phyloP scores from a whole-genome alignment of 2,113 vertebrate genomes.

The Notarius quadriscutis region DNA sequence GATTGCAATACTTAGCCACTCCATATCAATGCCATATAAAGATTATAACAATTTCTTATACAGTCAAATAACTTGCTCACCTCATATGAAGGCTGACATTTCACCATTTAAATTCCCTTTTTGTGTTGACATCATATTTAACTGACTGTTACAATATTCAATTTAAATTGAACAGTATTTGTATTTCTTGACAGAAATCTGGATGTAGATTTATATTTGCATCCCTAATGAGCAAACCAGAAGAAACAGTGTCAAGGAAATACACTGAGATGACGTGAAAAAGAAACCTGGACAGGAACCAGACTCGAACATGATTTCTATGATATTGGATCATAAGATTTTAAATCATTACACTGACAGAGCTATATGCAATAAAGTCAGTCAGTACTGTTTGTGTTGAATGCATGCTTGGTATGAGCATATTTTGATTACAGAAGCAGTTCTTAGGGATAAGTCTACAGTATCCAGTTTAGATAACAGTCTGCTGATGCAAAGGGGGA shows the following conservation, averaged over 20 bases:
- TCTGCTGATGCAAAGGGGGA: neutral
- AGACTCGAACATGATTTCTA: neutral
- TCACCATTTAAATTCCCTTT: neutral
- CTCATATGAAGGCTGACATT: neutral
- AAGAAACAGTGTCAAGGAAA: neutral
- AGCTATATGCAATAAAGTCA: neutral
- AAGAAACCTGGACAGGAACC: neutral
- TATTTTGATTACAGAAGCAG: neutral
- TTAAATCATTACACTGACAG: neutral
- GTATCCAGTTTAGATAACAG: neutral
- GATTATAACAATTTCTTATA: neutral
- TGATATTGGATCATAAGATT: neutral
- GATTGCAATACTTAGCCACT: neutral
- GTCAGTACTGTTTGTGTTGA: neutral
- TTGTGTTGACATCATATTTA: neutral
- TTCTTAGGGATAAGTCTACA: neutral
- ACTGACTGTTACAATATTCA: neutral
- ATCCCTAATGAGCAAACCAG: neutral
- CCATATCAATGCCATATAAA: neutral
- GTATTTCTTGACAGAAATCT: neutral
- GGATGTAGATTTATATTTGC: neutral
- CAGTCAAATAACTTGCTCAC: neutral
- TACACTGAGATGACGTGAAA: neutral
- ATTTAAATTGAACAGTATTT: neutral
- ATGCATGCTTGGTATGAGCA: neutral